phyloP scores from a whole-genome alignment of 2,113 vertebrate genomes.

The Anseranas semipalmata region DNA sequence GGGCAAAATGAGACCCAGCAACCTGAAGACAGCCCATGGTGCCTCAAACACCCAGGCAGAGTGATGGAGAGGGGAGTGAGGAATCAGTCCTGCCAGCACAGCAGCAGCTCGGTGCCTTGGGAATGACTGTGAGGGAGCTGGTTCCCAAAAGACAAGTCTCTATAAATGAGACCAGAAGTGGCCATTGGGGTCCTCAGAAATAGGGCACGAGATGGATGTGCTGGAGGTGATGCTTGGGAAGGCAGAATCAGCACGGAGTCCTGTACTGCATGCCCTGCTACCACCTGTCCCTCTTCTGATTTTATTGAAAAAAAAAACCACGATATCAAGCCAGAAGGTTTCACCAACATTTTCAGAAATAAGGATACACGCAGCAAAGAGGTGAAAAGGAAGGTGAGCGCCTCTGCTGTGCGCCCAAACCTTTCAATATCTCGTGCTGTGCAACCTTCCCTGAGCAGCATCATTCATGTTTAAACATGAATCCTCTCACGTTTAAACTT shows the following conservation, averaged over 20 bases:
- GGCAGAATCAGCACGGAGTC: neutral
- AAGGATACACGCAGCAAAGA: neutral
- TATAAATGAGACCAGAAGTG: neutral
- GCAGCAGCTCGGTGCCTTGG: neutral
- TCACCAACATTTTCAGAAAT: neutral
- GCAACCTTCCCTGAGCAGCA: neutral
- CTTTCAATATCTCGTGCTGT: rapidly evolving
- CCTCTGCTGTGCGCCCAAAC: neutral
- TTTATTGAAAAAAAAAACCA: neutral
- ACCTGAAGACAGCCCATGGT: neutral
- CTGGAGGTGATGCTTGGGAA: neutral
- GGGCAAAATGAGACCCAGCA: neutral
- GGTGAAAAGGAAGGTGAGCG: neutral
- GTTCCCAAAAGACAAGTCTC: neutral
- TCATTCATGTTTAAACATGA: neutral
- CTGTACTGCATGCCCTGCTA: neutral
- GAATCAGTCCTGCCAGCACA: neutral
- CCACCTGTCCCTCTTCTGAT: neutral
- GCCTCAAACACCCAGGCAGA: neutral
- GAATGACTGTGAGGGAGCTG: neutral
- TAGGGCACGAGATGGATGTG: rapidly evolving
- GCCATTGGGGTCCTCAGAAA: neutral
- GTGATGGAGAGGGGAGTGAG: neutral
- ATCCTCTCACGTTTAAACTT: neutral
- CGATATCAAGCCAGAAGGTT: neutral